Conservation (phyloP, 2,888 invertebrate species). For the Hyposoter dolosus region DNA sequence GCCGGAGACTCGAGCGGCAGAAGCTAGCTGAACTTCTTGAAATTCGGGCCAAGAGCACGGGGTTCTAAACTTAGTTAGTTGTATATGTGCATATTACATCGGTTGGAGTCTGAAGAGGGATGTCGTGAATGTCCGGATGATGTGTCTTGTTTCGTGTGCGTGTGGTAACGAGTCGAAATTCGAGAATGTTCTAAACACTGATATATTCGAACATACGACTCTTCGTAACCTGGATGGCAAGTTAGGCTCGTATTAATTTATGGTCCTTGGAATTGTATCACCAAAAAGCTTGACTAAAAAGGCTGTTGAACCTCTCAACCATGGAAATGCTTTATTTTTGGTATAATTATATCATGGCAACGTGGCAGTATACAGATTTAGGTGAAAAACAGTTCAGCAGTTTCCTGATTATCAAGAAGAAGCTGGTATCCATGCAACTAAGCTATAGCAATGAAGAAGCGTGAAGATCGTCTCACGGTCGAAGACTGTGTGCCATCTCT, state of each 20-base stretch:
- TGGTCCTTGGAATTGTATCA: neutral
- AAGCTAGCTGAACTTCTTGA: slow-evolving; percentile 36
- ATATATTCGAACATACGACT: neutral
- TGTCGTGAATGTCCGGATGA: slow-evolving; percentile 27
- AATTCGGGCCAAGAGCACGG: slow-evolving; percentile 21
- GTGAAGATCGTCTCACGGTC: slow-evolving; percentile 42
- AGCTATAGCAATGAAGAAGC: slow-evolving; percentile 17
- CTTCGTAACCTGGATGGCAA: neutral
- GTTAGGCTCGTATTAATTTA: neutral
- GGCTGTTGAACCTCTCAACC: neutral
- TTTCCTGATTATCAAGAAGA: slow-evolving; percentile 39
- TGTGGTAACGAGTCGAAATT: neutral
- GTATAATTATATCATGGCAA: neutral
- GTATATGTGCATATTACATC: slow-evolving; percentile 17
- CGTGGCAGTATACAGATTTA: slow-evolving; percentile 1
- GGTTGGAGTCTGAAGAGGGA: slow-evolving; percentile 15
- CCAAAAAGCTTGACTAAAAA: no score
- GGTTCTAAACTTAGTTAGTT: slow-evolving; percentile 6
- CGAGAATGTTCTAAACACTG: neutral
- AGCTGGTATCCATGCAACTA: slow-evolving; percentile 37
- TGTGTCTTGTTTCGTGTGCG: slow-evolving; percentile 17
- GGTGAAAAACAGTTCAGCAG: slow-evolving; percentile 49
- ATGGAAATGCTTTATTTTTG: neutral
- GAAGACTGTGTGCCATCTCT: slow-evolving; percentile 38
- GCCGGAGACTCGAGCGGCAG: neutral